Conservation (phyloP, 2,113 vertebrate genomes). For the Falco punctatus region DNA sequence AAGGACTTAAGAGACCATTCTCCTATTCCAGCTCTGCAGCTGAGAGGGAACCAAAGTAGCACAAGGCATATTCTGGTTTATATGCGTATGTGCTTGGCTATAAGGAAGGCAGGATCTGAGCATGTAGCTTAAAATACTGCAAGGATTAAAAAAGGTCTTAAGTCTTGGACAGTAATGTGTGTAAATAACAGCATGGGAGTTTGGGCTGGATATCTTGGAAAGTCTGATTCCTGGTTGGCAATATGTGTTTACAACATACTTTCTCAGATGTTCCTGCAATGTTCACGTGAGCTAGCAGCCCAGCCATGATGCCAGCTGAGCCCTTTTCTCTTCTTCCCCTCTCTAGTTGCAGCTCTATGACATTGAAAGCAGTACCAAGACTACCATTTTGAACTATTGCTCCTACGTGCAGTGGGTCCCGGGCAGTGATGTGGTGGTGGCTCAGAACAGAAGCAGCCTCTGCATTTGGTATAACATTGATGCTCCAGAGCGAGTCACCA, state of each 20-base stretch:
- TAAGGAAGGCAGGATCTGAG: background rate
- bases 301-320: background rate
- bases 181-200: background rate
- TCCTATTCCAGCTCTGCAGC: background rate
- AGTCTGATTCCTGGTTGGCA: background rate
- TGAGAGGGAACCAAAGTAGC: background rate
- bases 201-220: background rate
- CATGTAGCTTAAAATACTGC: background rate
- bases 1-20: background rate
- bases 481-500: constrained; percentile 91
- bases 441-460: constrained; percentile 89
- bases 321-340: background rate
- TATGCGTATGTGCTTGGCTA: background rate
- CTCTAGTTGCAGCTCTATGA: constrained; percentile 90
- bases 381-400: constrained; percentile 89
- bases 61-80: background rate
- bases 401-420: constrained; percentile 97
- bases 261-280: background rate
- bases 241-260: background rate
- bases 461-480: constrained; percentile 97
- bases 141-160: background rate
- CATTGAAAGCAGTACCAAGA: constrained; percentile 81
- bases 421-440: constrained; percentile 92
- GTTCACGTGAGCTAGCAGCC: background rate
- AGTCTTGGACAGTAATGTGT: background rate